phyloP scores from a whole-genome alignment of 2,797 vertebrate genomes.

The Cottoperca gobio region DNA sequence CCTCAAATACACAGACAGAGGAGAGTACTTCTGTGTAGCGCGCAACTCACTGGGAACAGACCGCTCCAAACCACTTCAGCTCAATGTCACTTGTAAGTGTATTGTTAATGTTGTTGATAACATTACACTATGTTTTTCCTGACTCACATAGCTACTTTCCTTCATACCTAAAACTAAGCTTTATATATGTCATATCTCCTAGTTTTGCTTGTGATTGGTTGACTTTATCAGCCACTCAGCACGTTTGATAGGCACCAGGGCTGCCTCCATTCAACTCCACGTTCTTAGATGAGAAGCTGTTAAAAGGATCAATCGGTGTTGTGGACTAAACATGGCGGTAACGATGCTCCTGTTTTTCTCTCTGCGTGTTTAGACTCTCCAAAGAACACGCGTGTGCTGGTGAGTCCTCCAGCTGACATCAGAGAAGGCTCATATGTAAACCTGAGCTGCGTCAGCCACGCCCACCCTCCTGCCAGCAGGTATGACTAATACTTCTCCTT shows the following conservation, averaged over 20 bases:
- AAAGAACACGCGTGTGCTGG: constrained; percentile 79
- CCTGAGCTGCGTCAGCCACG: constrained; percentile 80
- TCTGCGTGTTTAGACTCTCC: constrained; percentile 75
- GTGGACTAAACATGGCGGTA: not conserved
- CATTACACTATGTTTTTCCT: too few species aligned
- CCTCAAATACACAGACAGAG: constrained; percentile 79
- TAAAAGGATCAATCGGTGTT: not conserved
- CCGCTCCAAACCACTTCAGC: constrained; percentile 77
- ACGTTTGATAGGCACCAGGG: too few species aligned
- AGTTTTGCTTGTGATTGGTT: too few species aligned
- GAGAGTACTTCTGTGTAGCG: constrained; percentile 85
- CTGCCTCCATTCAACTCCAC: not conserved
- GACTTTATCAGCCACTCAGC: too few species aligned
- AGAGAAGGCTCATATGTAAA: constrained; percentile 80
- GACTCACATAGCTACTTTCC: too few species aligned
- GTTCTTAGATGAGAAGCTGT: not conserved
- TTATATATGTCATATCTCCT: too few species aligned
- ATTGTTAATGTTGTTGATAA: not conserved
- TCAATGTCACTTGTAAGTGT: constrained; percentile 84
- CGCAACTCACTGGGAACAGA: constrained; percentile 84
- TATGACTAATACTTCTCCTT: constrained; percentile 2
- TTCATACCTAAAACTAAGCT: too few species aligned
- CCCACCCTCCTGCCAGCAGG: constrained; percentile 80
- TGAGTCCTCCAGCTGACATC: constrained; percentile 79
- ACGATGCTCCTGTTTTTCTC: not conserved